These are phyloP conservation scores for Acanthosoma haemorrhoidale DNA, from an alignment of 2,888 invertebrate genomes.

Conservation along the genomic window DNA sequence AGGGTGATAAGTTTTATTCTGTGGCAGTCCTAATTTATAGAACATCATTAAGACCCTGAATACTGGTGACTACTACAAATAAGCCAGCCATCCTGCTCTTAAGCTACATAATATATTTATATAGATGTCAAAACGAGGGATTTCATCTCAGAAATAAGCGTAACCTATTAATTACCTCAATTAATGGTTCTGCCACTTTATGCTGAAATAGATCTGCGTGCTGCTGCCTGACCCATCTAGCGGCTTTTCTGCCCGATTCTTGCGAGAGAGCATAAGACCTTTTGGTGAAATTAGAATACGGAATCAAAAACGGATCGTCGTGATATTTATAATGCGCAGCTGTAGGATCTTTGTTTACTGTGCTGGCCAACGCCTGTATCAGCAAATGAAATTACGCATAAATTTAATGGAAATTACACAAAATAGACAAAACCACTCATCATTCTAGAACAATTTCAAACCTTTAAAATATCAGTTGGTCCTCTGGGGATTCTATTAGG, in stretches of 20 bases:
- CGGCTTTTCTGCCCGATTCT: constrained; percentile 81
- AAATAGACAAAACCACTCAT: background rate
- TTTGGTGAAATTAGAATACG: constrained; percentile 63
- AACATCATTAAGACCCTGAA: too few relatives aligned
- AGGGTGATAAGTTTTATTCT: too few relatives aligned
- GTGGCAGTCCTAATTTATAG: too few relatives aligned
- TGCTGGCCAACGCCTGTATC: constrained; percentile 63
- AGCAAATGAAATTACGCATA: background rate
- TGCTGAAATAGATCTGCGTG: constrained; percentile 65
- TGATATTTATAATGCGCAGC: constrained; percentile 86
- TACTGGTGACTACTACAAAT: too few relatives aligned
- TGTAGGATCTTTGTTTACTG: constrained; percentile 72
- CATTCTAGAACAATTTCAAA: constrained; percentile 41
- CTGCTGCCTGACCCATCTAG: constrained; percentile 72
- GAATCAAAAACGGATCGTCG: constrained; percentile 85
- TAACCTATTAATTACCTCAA: constrained; percentile 48
- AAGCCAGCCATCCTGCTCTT: too few relatives aligned
- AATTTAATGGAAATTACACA: background rate
- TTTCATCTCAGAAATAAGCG: background rate
- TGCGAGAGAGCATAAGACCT: constrained; percentile 72
- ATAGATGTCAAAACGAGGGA: background rate
- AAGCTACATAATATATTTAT: too few relatives aligned
- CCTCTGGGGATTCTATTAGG: constrained; percentile 68
- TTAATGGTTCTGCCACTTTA: constrained; percentile 58
- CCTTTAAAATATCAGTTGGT: constrained; percentile 74